Conservation (phyloP, 92 coral and sea anemone species). For the Ricordea florida region DNA sequence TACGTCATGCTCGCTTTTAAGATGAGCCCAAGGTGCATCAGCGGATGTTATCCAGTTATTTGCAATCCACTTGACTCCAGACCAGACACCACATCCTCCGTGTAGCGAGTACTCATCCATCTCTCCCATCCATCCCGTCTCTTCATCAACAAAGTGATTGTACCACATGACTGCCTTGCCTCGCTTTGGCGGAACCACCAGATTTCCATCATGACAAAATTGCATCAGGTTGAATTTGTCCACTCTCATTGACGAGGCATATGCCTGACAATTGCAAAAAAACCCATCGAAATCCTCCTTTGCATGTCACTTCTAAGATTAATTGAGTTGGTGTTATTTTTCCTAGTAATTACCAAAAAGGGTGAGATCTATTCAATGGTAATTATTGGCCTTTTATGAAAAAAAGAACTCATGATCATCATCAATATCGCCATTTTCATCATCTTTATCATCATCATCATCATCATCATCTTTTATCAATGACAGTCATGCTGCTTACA, state of each 20-base stretch:
- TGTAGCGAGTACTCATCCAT: conserved; percentile 79
- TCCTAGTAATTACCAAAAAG: too few relatives aligned
- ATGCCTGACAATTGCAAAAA: too few relatives aligned
- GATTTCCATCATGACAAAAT: conserved; percentile 68
- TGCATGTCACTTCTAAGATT: too few relatives aligned
- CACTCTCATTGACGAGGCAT: conserved; percentile 41
- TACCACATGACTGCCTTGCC: conserved; percentile 90
- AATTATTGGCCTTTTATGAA: too few relatives aligned
- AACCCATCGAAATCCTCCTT: too few relatives aligned
- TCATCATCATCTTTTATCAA: too few relatives aligned
- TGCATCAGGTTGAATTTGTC: conserved; percentile 80
- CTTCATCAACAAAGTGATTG: conserved; percentile 86
- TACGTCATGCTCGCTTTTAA: conserved; percentile 29
- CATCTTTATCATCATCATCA: too few relatives aligned
- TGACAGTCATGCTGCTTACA: too few relatives aligned
- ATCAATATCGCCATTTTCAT: too few relatives aligned
- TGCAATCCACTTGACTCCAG: conserved; percentile 83
- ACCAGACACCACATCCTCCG: conserved; percentile 79
- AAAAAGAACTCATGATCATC: too few relatives aligned
- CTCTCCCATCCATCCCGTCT: conserved; percentile 79
- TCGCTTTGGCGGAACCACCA: conserved; percentile 69
- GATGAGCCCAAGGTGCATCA: conserved; percentile 47
- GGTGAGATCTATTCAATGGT: too few relatives aligned
- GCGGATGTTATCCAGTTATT: conserved; percentile 86
- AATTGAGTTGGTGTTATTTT: too few relatives aligned